Percentiles rank a stretch among this genome's conserved stretches.
These are phyloP conservation scores for Petrocephalus sullivani DNA, from an alignment of 2,797 vertebrate species.

Conservation along the genomic window DNA sequence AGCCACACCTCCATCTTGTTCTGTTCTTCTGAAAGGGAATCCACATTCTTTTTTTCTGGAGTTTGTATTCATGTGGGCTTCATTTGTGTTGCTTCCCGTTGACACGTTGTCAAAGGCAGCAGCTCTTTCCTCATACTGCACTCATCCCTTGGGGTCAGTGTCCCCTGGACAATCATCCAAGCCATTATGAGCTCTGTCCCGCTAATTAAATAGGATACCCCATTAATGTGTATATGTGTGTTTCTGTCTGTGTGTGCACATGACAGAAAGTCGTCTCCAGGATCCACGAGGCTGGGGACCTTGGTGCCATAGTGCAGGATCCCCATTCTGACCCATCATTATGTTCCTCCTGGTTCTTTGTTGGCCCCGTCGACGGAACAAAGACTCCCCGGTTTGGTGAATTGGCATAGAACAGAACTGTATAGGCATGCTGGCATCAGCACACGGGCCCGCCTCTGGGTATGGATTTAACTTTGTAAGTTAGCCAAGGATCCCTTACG, in stretches of 20 bases:
- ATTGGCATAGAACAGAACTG: constrained; percentile 43
- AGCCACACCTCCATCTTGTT: background rate
- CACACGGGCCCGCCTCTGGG: constrained; percentile 41
- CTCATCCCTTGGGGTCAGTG: background rate
- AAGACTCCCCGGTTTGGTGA: constrained; percentile 26
- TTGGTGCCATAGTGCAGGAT: constrained; percentile 39
- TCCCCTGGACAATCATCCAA: background rate
- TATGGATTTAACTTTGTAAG: constrained; percentile 46
- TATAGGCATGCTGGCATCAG: constrained; percentile 45
- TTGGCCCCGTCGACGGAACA: constrained; percentile 47
- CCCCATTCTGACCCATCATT: constrained; percentile 28
- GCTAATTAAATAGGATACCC: constrained; percentile 54
- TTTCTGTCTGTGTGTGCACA: constrained; percentile 23
- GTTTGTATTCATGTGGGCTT: background rate
- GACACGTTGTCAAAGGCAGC: background rate
- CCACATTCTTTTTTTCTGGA: background rate
- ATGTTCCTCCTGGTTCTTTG: constrained; percentile 42
- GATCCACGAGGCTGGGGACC: constrained; percentile 25
- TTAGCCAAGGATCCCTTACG: constrained; percentile 42
- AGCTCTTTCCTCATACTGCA: background rate
- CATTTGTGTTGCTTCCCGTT: background rate
- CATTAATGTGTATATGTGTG: background rate
- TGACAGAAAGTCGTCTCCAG: constrained; percentile 45
- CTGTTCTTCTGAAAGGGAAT: background rate
- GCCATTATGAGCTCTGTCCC: constrained; percentile 51